A percentile compares a stretch with the other conserved stretches of the same genome.
These are phyloP conservation scores for Heliothis peltigera DNA, from an alignment of 2,888 invertebrate genomes.

Conservation along the genomic window DNA sequence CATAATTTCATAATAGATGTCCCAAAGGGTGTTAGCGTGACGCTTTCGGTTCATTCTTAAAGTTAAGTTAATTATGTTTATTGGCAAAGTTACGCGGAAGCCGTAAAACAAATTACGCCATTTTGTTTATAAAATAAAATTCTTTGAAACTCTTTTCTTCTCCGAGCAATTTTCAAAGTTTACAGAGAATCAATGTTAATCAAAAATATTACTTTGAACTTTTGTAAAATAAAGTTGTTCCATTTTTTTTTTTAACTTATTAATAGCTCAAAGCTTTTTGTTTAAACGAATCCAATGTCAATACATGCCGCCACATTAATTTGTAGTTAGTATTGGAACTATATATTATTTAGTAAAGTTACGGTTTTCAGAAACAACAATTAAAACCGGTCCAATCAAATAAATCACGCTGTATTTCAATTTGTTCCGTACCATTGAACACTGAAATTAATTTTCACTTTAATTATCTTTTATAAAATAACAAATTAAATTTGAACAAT, in stretches of 20 bases:
- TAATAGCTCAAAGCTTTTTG: not conserved
- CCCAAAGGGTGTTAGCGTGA: constrained; percentile 57
- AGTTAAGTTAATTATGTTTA: constrained; percentile 55
- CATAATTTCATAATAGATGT: constrained; percentile 49
- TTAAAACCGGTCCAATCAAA: constrained; percentile 9
- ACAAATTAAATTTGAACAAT: constrained; percentile 3
- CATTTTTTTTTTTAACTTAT: not conserved
- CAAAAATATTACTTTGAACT: constrained; percentile 30
- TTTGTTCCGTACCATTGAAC: constrained; percentile 26
- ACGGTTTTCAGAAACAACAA: constrained; percentile 7
- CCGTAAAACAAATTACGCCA: constrained; percentile 52
- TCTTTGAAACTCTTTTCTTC: constrained; percentile 46
- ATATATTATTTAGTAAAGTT: not conserved
- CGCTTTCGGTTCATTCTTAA: constrained; percentile 53
- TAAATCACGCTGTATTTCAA: constrained; percentile 17
- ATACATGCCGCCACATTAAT: not conserved
- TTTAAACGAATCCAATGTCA: not conserved
- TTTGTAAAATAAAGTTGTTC: constrained; percentile 7
- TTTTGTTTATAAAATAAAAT: constrained; percentile 49
- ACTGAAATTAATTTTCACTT: constrained; percentile 13
- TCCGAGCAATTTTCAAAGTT: constrained; percentile 29
- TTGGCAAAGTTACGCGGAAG: constrained; percentile 52
- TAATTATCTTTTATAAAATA: constrained; percentile 7
- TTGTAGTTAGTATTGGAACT: not conserved
- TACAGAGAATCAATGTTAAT: constrained; percentile 31